Evolutionary conservation across 1,140 invertebrate genomes (phyloP).

Genomic region (Neodiprion fabricii): DNA sequence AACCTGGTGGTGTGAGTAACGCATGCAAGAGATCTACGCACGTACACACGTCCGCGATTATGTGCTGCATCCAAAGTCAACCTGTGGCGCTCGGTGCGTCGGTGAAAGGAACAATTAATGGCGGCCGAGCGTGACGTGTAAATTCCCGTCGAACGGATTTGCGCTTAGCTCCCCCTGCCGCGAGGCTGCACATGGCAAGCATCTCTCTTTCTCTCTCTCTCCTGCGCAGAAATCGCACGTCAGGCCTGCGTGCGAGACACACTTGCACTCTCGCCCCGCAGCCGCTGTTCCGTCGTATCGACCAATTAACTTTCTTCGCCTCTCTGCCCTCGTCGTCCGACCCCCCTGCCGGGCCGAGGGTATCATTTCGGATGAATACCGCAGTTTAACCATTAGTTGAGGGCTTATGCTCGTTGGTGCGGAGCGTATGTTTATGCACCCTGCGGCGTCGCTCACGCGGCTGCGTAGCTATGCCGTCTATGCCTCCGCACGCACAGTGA

Average conservation of each 20-base stretch:
- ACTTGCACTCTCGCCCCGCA: too few species aligned
- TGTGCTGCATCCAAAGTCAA: not conserved
- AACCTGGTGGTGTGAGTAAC: not conserved
- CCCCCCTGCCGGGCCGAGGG: not conserved
- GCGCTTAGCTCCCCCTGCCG: not conserved
- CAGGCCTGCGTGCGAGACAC: not conserved
- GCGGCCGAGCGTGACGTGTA: constrained; percentile 3
- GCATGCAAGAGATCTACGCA: not conserved
- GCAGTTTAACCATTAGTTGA: constrained; percentile 4
- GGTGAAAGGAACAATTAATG: not conserved
- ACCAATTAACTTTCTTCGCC: constrained; percentile 5
- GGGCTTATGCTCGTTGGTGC: not conserved
- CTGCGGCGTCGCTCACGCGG: too few species aligned
- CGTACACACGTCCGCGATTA: not conserved
- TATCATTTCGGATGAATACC: constrained; percentile 3
- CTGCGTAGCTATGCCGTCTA: too few species aligned
- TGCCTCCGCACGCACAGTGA: too few species aligned
- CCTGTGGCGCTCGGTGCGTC: not conserved
- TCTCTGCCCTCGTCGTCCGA: not conserved
- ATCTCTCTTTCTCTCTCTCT: not conserved
- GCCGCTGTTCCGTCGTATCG: not conserved
- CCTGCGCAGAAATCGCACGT: too few species aligned
- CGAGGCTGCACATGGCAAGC: not conserved
- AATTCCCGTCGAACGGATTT: not conserved
- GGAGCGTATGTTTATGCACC: too few species aligned